Evolutionary conservation across 2,113 vertebrate genomes (phyloP).

Genomic region (Arothron firmamentum): DNA sequence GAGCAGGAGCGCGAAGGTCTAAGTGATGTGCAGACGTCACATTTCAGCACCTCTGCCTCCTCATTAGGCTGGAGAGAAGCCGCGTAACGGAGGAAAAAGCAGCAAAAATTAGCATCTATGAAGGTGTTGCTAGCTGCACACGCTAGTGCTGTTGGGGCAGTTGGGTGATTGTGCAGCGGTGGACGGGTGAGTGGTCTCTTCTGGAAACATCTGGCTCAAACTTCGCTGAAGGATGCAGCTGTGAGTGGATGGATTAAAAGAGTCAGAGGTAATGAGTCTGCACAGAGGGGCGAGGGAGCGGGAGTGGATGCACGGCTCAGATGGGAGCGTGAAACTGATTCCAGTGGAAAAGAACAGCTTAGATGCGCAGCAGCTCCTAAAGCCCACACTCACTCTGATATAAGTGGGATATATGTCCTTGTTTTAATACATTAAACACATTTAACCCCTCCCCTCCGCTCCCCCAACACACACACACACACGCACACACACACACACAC

Average conservation of each 20-base stretch:
- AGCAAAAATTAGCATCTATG: conserved; percentile 15
- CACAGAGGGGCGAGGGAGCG: no score
- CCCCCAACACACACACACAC: no score
- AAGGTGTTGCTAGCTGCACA: background rate
- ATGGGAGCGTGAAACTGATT: conserved; percentile 50
- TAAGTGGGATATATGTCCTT: conserved; percentile 5
- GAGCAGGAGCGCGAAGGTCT: conserved; percentile 7
- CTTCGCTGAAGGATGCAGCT: no score
- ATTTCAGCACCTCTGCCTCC: conserved; percentile 1
- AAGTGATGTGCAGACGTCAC: conserved; percentile 23
- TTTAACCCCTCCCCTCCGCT: no score
- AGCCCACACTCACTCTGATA: conserved; percentile 4
- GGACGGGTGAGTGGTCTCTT: no score
- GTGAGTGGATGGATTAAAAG: background rate
- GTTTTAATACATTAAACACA: conserved; percentile 36
- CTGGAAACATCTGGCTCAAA: conserved; percentile 4
- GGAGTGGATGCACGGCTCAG: conserved; percentile 19
- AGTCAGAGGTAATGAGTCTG: conserved; percentile 12
- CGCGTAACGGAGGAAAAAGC: conserved; percentile 1
- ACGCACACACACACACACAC: conserved; percentile 38
- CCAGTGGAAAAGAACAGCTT: conserved; percentile 32
- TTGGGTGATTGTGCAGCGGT: no score
- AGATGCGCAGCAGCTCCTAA: conserved; percentile 31
- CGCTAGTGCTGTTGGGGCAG: no score
- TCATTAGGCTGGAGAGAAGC: conserved; percentile 8